A percentile compares a stretch with the other conserved stretches of the same genome.
Evolutionary conservation across 2,797 vertebrate genomes (phyloP).

Genomic region (Ara ararauna): DNA sequence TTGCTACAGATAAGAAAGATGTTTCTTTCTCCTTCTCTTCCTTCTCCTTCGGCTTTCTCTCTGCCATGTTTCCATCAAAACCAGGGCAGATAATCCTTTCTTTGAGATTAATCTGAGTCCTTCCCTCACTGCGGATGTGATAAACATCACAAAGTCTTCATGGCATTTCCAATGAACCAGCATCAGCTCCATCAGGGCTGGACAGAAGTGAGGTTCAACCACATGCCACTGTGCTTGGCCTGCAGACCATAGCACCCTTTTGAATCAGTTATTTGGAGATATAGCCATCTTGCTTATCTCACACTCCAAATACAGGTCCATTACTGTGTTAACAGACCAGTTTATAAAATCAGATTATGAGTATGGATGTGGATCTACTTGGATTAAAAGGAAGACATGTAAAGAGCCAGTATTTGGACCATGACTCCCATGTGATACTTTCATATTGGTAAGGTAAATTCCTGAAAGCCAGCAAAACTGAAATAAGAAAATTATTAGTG

Average conservation of each 20-base stretch:
- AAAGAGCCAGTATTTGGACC: accelerated
- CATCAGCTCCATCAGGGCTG: not conserved
- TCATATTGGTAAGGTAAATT: not conserved
- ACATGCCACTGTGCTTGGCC: not conserved
- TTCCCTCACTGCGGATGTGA: not conserved
- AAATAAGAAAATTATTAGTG: not conserved
- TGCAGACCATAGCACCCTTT: not conserved
- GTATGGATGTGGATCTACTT: not conserved
- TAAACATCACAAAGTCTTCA: not conserved
- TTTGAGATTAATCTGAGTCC: not conserved
- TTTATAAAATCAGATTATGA: not conserved
- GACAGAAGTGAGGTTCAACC: not conserved
- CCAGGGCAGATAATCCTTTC: not conserved
- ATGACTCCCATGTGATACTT: accelerated
- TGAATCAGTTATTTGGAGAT: not conserved
- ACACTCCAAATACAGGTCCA: not conserved
- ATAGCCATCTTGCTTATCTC: not conserved
- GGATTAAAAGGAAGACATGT: not conserved
- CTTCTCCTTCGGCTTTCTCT: not conserved
- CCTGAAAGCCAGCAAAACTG: not conserved
- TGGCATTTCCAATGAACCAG: not conserved
- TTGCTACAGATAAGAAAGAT: not conserved
- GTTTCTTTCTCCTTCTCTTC: not conserved
- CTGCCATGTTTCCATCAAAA: not conserved
- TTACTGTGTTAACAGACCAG: not conserved